Percentiles rank a stretch among this genome's conserved stretches.
phyloP scores from a whole-genome alignment of 2,113 vertebrate species.

The Chrysemys picta region DNA sequence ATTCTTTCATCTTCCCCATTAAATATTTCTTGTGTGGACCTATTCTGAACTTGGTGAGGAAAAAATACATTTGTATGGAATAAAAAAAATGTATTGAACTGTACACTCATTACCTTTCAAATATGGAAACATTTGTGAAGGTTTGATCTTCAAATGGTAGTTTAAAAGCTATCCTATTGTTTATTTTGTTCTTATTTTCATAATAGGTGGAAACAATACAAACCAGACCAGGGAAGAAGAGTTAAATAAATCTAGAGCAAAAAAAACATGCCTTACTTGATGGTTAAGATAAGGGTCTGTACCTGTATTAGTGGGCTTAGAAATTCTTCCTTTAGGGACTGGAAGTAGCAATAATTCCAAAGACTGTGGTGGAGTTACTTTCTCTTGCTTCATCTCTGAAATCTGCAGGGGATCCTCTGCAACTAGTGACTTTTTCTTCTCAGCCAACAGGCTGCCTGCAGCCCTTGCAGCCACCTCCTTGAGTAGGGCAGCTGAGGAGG shows the following conservation, averaged over 20 bases:
- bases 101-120: conserved; percentile 53
- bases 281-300: conserved; percentile 42
- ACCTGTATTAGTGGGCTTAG: conserved; percentile 91
- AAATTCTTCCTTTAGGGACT: conserved; percentile 89
- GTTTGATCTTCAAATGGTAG: conserved; percentile 22
- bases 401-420: conserved; percentile 90
- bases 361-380: conserved; percentile 87
- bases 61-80: conserved; percentile 58
- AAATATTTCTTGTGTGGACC: conserved; percentile 61
- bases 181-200: conserved; percentile 39
- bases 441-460: conserved; percentile 92
- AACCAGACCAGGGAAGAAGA: neutral
- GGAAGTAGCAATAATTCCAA: conserved; percentile 92
- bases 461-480: conserved; percentile 98
- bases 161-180: conserved; percentile 53
- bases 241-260: neutral
- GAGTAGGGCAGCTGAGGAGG: conserved; percentile 96
- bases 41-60: conserved; percentile 55
- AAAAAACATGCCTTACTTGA: neutral
- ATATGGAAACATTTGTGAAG: conserved; percentile 43
- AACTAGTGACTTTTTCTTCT: conserved; percentile 89
- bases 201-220: conserved; percentile 11
- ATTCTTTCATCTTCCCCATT: conserved; percentile 74
- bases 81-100: neutral
- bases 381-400: conserved; percentile 93